Evolutionary conservation across 2,888 invertebrate species (phyloP), one percentile per base, ranked within the genome.

Genomic region (Agonopterix heracliana): DNA sequence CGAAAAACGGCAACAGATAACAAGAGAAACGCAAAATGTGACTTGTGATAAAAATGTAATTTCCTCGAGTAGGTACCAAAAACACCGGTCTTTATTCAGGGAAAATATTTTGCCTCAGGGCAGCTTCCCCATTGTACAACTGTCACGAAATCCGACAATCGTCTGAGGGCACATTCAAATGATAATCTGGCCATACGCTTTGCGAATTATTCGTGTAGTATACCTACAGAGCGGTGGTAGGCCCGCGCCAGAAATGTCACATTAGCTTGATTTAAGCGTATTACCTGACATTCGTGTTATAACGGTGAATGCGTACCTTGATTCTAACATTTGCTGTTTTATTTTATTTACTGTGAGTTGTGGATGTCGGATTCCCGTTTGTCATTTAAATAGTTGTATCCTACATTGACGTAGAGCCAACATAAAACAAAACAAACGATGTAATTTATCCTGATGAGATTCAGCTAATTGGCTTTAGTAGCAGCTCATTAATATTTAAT

Each of bases 161-260:
- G 82, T 83, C 83, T 81, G 74, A 81, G 81, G 81, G 80, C 74
- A 82, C 77, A 85, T 86, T 84, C 82, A 85, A 82, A 85, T 85
- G 81, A 87, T 85, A 86, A 86, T 86, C 85, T 78, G 71, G 71
- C 74, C 81, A 81, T 81, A 84, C 81, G 83, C 74, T 78, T 76
- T 73, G 77, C 75, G 77, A 81, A 81, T 80, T 79, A 78, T 71
- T 68, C 68, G 65, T 67, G 68, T 63, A 56, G 48, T 44, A 52
- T 26, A 48, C n/a, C n/a, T n/a, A n/a, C n/a, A n/a, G n/a, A n/a
- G n/a, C 41, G 48, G 26, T 38, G 61, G 66, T 60, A 67, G 64
- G 66, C 73, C 64, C 66, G 68, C 68, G 73, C 70, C 72, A 69
- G 71, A 77, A 73, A 76, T 68, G 83, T 83, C 81, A 82, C 79